Conservation (phyloP, 2,797 vertebrate species). For the Sebastes diaconus region DNA sequence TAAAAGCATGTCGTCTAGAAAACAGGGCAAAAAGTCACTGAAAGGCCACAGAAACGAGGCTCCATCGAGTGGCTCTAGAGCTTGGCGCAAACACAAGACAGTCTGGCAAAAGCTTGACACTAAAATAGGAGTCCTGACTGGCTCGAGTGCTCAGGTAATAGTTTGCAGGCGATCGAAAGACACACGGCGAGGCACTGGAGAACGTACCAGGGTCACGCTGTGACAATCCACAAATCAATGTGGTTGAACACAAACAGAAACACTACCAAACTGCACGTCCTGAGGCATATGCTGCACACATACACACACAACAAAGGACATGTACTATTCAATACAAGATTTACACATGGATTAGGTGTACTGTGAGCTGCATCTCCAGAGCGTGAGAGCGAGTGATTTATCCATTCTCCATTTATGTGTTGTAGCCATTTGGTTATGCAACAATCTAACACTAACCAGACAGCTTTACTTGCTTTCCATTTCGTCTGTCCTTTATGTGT, state of each 20-base stretch:
- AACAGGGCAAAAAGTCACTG: not conserved
- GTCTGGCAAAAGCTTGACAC: not conserved
- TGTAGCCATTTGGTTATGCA: slow-evolving; percentile 53
- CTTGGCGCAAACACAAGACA: not conserved
- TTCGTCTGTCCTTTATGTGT: not conserved
- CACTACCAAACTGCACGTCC: not conserved
- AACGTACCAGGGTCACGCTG: not conserved
- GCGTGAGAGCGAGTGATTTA: slow-evolving; percentile 46
- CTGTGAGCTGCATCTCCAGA: slow-evolving; percentile 48
- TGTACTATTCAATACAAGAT: slow-evolving; percentile 51
- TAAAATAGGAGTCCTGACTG: not conserved
- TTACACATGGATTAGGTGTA: slow-evolving; percentile 68
- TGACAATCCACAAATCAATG: slow-evolving; percentile 1
- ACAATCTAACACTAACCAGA: slow-evolving; percentile 44
- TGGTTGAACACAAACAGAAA: not conserved
- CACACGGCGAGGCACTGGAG: not conserved
- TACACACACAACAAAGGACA: not conserved
- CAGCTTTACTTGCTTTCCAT: slow-evolving; percentile 34
- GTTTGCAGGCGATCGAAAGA: not conserved
- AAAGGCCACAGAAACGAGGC: not conserved
- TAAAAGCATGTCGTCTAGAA: not conserved
- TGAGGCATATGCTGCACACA: not conserved
- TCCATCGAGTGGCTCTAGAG: not conserved
- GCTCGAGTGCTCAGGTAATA: not conserved
- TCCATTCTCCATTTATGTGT: slow-evolving; percentile 56